Evolutionary conservation across 2,113 vertebrate species (phyloP).

Genomic region (Mormoops blainvillei): DNA sequence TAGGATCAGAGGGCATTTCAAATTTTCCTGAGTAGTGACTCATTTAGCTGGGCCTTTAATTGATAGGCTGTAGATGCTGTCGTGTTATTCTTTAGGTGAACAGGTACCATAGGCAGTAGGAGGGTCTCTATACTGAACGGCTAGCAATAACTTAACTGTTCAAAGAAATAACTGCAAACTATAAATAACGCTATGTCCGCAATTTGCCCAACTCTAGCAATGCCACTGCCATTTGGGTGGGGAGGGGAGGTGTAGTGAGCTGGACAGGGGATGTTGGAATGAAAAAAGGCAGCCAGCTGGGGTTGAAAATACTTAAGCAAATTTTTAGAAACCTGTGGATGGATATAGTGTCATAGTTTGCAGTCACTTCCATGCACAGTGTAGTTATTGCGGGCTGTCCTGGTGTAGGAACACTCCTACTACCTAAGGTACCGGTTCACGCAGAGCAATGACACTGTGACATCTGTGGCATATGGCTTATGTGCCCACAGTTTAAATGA

Average conservation of each 20-base stretch:
- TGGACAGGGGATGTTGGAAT: background rate
- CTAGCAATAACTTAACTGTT: background rate
- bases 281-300: background rate
- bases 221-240: background rate
- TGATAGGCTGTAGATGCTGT: background rate
- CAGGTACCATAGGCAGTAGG: background rate
- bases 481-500: background rate
- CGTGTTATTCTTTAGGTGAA: background rate
- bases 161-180: background rate
- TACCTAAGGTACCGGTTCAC: background rate
- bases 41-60: background rate
- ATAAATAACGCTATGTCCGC: background rate
- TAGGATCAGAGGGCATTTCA: background rate
- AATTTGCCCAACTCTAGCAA: background rate
- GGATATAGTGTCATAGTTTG: background rate
- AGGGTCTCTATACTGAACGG: background rate
- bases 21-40: background rate
- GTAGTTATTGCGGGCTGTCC: background rate
- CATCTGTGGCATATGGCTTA: background rate
- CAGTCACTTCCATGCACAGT: rapidly evolving
- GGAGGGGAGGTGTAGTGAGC: background rate
- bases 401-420: background rate
- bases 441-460: background rate
- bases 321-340: background rate
- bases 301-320: background rate